Evolutionary conservation across 2,888 invertebrate genomes (phyloP).

Genomic region (Plagodis dolabraria): DNA sequence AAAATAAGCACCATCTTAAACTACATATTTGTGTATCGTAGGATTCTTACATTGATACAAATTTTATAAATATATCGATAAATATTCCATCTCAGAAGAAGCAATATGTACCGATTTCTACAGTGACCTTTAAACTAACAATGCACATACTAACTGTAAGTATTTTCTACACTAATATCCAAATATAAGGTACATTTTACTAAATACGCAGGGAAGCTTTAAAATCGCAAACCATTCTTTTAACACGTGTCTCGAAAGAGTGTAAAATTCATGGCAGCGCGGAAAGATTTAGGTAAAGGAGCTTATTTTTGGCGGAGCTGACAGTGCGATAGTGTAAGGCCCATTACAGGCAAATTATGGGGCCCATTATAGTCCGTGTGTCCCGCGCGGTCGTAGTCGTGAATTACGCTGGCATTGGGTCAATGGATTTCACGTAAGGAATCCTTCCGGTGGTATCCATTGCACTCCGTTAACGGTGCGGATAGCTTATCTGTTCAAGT

Average conservation of each 20-base stretch:
- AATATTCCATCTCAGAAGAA: no score
- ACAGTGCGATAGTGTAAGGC: slow-evolving; percentile 82
- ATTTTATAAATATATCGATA: no score
- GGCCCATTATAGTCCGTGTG: slow-evolving; percentile 78
- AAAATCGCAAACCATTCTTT: slow-evolving; percentile 2
- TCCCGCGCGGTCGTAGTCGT: slow-evolving; percentile 69
- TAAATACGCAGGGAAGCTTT: not conserved
- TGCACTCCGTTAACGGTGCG: slow-evolving; percentile 38
- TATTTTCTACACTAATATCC: no score
- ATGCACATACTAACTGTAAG: no score
- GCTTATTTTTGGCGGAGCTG: slow-evolving; percentile 80
- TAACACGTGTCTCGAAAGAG: slow-evolving; percentile 10
- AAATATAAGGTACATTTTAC: no score
- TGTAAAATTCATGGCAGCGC: slow-evolving; percentile 31
- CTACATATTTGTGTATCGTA: no score
- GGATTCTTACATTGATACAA: no score
- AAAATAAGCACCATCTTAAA: no score
- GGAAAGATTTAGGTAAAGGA: slow-evolving; percentile 65
- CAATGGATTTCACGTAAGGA: slow-evolving; percentile 77
- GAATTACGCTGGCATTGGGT: slow-evolving; percentile 75
- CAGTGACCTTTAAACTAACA: no score
- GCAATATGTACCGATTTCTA: no score
- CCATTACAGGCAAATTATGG: slow-evolving; percentile 83
- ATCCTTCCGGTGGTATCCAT: slow-evolving; percentile 54
- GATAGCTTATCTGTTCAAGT: slow-evolving; percentile 30